These are phyloP conservation scores for Drosophila cracens DNA, from an alignment of 2,888 invertebrate genomes.

Conservation along the genomic window DNA sequence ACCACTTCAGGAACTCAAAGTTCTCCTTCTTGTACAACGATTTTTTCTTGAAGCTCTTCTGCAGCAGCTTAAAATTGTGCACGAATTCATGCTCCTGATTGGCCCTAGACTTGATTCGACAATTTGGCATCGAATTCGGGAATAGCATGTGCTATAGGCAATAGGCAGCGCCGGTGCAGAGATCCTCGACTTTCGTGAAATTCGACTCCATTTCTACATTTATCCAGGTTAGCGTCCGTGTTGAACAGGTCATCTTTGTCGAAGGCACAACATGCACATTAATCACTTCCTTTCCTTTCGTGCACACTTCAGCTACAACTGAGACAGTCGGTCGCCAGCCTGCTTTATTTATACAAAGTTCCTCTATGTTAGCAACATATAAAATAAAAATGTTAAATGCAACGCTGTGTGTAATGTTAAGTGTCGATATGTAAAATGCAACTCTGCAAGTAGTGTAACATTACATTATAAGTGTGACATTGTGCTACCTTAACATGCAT, in stretches of 20 bases:
- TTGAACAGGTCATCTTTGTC: constrained; percentile 97
- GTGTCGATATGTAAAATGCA: too few species aligned
- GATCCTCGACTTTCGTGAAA: constrained; percentile 97
- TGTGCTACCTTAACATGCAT: background rate
- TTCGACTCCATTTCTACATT: constrained; percentile 96
- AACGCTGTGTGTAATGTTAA: too few species aligned
- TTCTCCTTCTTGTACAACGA: constrained; percentile 88
- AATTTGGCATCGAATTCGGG: constrained; percentile 93
- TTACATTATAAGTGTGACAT: too few species aligned
- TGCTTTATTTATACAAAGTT: constrained; percentile 1
- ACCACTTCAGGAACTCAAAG: constrained; percentile 99
- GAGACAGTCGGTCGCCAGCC: too few species aligned
- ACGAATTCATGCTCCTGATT: constrained; percentile 87
- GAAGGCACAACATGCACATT: constrained; percentile 99
- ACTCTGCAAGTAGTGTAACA: too few species aligned
- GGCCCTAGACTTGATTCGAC: constrained; percentile 98
- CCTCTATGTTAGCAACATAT: too few species aligned
- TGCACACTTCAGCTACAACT: too few species aligned
- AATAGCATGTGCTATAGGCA: constrained; percentile 99
- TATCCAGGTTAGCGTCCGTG: constrained; percentile 98
- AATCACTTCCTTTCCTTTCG: constrained; percentile 88
- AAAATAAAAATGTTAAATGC: too few species aligned
- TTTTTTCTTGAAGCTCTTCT: constrained; percentile 44
- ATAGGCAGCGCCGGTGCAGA: constrained; percentile 98
- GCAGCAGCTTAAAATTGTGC: constrained; percentile 55